Evolutionary conservation across 1,140 invertebrate species (phyloP), one percentile per base, ranked within the genome.

Genomic region (Lanistes nyassanus): DNA sequence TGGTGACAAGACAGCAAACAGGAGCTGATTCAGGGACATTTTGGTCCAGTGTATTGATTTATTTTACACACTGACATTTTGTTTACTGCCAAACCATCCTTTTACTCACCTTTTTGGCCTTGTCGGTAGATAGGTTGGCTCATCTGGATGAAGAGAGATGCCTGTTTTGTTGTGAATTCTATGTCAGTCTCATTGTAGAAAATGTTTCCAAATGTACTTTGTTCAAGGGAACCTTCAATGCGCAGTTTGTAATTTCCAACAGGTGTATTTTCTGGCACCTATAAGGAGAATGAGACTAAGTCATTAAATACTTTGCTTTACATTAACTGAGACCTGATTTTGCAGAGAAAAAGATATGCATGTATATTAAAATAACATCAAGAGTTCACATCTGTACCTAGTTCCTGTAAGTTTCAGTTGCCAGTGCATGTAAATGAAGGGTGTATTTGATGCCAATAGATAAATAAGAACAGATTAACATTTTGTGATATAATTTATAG

Each of bases 81-180:
- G 42, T 16, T 47, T 16, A 47, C 42, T 42, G 39, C 39, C 19
- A 13, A 13, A 13, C 42, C 19, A 47, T 47, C 42, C 42, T 6
- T n/a, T 47, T 37, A 66, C 76, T 83, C 88, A 94, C 94, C 93
- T 36, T 92, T 95, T 87, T 98, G 95, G 7, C 95, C 93, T 88
- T 98, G 97, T 92, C 94, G 97, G 85, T 98, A 99, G 0, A 98
- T 92, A 0, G 97, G 97, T 86, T 97, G 97, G 85, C 98, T 96
- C 74, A 96, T 93, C 88, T 98, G 97, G 80, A 99, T 95, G 84
- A 98, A 97, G 77, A 98, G 96, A 0, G 97, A 87, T 0, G 85
- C 82, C 53, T 86, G 86, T 77, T 90, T 89, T 21, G 81, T 76
- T 64, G 81, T 80, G 76, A 88, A 89, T 19, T 81, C 77, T 56